Evolutionary conservation across 1,140 invertebrate genomes (phyloP).

Genomic region (Pygmarrhopalites habei): DNA sequence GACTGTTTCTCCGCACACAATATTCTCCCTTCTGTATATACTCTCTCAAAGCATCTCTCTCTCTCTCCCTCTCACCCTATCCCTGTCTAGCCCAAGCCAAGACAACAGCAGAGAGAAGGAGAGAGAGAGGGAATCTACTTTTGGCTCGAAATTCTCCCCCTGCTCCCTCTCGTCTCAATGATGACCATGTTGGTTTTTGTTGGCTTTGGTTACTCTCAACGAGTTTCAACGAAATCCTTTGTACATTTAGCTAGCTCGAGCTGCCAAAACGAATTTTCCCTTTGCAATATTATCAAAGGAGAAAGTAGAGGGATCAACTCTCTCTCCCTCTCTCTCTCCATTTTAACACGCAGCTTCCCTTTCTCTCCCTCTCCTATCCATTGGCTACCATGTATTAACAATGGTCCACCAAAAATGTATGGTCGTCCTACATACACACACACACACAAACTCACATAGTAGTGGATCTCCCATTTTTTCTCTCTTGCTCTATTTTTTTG

Average conservation of each 20-base stretch:
- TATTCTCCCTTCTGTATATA: neutral
- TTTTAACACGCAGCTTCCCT: constrained; percentile 2
- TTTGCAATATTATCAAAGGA: constrained; percentile 11
- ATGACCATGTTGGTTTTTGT: constrained; percentile 6
- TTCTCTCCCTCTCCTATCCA: neutral
- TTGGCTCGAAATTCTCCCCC: neutral
- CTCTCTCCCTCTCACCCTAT: neutral
- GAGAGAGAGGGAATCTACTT: neutral
- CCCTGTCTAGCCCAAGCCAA: neutral
- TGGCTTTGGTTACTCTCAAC: constrained; percentile 9
- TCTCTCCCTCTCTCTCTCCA: too few relatives aligned
- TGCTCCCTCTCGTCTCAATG: constrained; percentile 7
- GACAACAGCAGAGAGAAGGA: neutral
- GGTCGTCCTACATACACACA: too few relatives aligned
- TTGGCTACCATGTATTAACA: too few relatives aligned
- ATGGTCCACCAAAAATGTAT: too few relatives aligned
- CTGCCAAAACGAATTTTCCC: constrained; percentile 11
- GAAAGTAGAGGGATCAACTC: constrained; percentile 7
- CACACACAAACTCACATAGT: too few relatives aligned
- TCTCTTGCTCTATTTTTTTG: too few relatives aligned
- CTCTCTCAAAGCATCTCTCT: neutral
- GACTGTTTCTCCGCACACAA: constrained; percentile 20
- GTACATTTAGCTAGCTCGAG: constrained; percentile 4
- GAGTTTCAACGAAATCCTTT: constrained; percentile 9
- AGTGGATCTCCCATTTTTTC: too few relatives aligned